Conservation (phyloP, 2,888 invertebrate species). For the Doris montereyensis region DNA sequence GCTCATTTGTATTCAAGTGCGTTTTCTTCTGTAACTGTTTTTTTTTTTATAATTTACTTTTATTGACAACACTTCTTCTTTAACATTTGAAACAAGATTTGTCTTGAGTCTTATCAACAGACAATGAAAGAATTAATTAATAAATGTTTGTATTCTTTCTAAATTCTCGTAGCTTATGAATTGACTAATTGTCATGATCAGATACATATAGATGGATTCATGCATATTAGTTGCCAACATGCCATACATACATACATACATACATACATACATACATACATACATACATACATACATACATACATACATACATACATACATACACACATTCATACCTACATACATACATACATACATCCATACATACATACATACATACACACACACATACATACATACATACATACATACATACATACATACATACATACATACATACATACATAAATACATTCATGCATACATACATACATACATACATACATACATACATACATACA, state of each 20-base stretch:
- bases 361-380: conserved; percentile 16
- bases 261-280: conserved; percentile 13
- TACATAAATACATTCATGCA: conserved; percentile 15
- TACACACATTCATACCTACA: background rate
- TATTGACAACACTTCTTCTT: too few species aligned
- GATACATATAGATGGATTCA: background rate
- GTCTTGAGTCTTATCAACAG: too few species aligned
- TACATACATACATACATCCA: conserved; percentile 4
- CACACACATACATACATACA: conserved; percentile 20
- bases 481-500: conserved; percentile 31
- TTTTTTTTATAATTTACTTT: too few species aligned
- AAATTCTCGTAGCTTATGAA: too few species aligned
- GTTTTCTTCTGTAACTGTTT: too few species aligned
- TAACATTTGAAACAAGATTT: too few species aligned
- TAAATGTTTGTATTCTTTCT: too few species aligned
- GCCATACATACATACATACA: conserved; percentile 13
- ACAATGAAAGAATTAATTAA: too few species aligned
- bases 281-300: conserved; percentile 24
- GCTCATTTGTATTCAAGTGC: too few species aligned
- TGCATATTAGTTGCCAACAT: background rate
- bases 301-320: conserved; percentile 8
- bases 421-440: conserved; percentile 24
- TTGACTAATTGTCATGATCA: too few species aligned
- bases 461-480: conserved; percentile 23
- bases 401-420: conserved; percentile 16